Evolutionary conservation across 1,140 invertebrate genomes (phyloP).

Genomic region (Panulirus ornatus): DNA sequence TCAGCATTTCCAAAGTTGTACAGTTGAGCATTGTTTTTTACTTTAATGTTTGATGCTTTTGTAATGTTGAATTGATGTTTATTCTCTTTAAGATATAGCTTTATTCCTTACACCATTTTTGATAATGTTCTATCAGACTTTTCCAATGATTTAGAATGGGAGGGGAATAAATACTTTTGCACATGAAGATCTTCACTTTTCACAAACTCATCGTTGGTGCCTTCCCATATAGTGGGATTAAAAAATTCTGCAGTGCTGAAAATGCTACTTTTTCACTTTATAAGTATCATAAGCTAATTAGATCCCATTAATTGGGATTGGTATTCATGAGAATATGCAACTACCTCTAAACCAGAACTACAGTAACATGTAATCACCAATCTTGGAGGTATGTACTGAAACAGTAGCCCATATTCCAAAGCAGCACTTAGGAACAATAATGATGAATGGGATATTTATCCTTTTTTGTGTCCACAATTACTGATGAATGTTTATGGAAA

Average conservation of each 20-base stretch:
- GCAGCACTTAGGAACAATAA: not conserved
- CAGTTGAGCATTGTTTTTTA: not conserved
- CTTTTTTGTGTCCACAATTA: not conserved
- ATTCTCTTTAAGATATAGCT: not conserved
- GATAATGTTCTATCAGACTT: not conserved
- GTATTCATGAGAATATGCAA: not conserved
- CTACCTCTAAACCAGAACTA: not conserved
- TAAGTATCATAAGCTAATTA: conserved; percentile 18
- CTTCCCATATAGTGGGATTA: conserved; percentile 49
- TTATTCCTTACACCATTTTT: not conserved
- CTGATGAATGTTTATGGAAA: not conserved
- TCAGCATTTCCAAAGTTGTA: not conserved
- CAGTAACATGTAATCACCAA: not conserved
- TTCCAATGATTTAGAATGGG: conserved; percentile 2
- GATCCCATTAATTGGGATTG: not conserved
- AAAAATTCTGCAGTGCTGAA: conserved; percentile 17
- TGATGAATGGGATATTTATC: not conserved
- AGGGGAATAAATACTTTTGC: conserved; percentile 10
- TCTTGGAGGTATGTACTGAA: not conserved
- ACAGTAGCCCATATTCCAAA: conserved; percentile 1
- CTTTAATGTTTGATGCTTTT: not conserved
- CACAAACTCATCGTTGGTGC: conserved; percentile 49
- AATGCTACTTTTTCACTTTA: conserved; percentile 43
- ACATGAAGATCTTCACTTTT: conserved; percentile 16
- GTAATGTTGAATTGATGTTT: not conserved